Base-by-base conservation (phyloP, 1,140 invertebrate species). In the Drosophila ambigua region DNA sequence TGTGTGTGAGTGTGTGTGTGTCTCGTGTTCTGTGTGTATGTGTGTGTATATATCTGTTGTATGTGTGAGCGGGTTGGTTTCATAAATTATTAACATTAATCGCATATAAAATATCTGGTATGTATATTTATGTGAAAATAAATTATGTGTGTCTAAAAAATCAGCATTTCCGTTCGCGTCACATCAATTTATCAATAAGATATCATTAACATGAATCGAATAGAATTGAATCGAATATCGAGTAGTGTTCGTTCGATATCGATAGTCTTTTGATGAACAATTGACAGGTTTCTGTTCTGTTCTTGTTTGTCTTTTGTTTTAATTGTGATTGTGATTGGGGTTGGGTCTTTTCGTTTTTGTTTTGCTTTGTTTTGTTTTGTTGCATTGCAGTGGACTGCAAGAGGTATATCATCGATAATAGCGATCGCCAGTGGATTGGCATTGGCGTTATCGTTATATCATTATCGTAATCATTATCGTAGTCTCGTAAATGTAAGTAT, bases 31-130 rank as follows among this genome's bases (percentile, higher is more conserved):
- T 49, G 44, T 65, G 35, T 52, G 49, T 63, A 26, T 74, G 48
- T 64, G 16, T 62, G 26, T 64, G 31, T 65, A 16, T 78, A 26
- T 59, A 35, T 65, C 20, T 39, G 59, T 45, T 72, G 50, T 67
- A 39, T 39, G 35, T 13, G 35, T 39, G 35, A 39, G 35, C 35
- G 11, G 35, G 61, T 71, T 66, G 48, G 61, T 79, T 83, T 83
- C 73, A 84, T 84, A 84, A 84, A 84, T 84, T 84, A 84, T 84
- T 85, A 84, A 84, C 73, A 85, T 61, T 84, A 85, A 80, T 73
- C 81, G 72, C 53, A 75, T 73, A 71, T 73, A 59, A 66, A 73
- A 66, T 67, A 69, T 59, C 54, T 71, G 68, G 72, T 57, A 64
- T 66, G 59, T 77, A 46, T 65, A 59, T 75, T 57, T 60, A 66